phyloP scores from a whole-genome alignment of 2,797 vertebrate genomes.

The Scyliorhinus canicula region DNA sequence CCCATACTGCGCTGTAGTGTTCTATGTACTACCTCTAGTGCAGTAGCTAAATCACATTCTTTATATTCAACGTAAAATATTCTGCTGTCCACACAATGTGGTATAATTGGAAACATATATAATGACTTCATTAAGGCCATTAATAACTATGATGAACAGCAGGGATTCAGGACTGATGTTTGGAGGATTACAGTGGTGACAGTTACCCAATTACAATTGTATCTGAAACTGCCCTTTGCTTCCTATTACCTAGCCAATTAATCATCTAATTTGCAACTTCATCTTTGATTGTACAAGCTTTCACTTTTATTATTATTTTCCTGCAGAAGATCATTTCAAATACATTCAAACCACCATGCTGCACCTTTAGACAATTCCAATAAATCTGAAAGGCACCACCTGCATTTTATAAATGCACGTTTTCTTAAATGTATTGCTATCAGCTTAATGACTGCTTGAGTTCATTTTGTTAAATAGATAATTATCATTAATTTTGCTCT shows the following conservation, averaged over 20 bases:
- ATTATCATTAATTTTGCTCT: not conserved
- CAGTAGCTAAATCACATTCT: not conserved
- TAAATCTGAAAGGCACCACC: not conserved
- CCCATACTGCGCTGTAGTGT: too few relatives aligned
- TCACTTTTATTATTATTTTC: not conserved
- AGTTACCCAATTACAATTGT: not conserved
- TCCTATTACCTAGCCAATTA: slow-evolving; percentile 15
- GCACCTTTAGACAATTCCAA: not conserved
- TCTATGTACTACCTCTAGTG: not conserved
- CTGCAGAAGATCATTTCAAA: slow-evolving; percentile 3
- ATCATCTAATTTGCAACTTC: slow-evolving; percentile 11
- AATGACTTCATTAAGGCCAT: not conserved
- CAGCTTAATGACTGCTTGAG: not conserved
- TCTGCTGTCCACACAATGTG: not conserved
- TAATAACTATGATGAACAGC: slow-evolving; percentile 5
- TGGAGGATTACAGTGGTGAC: not conserved
- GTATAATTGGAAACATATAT: not conserved
- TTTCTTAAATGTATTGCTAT: not conserved
- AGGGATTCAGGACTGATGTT: not conserved
- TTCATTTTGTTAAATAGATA: not conserved
- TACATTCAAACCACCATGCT: not conserved
- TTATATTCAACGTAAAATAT: not conserved
- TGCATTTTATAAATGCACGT: not conserved
- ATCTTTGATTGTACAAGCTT: not conserved
- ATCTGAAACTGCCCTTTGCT: not conserved